Conservation (phyloP, 2,113 vertebrate species). For the Coracopsis vasa region DNA sequence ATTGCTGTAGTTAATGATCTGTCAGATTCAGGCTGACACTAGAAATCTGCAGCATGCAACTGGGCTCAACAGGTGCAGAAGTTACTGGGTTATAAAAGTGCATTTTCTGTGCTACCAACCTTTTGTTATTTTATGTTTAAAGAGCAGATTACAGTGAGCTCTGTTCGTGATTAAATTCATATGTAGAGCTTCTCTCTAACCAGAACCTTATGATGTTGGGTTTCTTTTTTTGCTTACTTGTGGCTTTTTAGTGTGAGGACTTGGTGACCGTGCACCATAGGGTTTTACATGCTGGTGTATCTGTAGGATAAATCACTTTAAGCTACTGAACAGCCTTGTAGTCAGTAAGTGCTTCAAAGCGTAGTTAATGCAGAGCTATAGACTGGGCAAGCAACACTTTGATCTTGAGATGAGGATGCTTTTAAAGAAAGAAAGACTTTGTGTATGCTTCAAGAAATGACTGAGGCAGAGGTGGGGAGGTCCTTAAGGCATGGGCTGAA, state of each 20-base stretch:
- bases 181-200: neutral
- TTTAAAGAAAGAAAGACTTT: neutral
- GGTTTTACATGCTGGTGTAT: neutral
- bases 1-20: neutral
- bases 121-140: neutral
- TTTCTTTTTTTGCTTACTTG: neutral
- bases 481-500: neutral
- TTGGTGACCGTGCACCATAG: rapidly evolving
- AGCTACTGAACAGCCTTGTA: neutral
- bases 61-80: neutral
- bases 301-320: neutral
- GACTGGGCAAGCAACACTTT: neutral
- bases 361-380: neutral
- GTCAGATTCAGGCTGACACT: neutral
- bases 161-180: neutral
- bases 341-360: neutral
- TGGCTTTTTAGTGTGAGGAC: neutral
- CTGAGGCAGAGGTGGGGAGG: neutral
- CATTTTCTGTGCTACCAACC: neutral
- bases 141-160: neutral
- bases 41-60: neutral
- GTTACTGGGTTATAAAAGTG: neutral
- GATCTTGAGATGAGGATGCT: neutral
- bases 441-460: neutral
- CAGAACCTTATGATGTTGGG: neutral